Evolutionary conservation across 92 coral and sea anemone genomes (phyloP), one percentile per base, ranked within the genome.

Genomic region (Parazoanthus swiftii): DNA sequence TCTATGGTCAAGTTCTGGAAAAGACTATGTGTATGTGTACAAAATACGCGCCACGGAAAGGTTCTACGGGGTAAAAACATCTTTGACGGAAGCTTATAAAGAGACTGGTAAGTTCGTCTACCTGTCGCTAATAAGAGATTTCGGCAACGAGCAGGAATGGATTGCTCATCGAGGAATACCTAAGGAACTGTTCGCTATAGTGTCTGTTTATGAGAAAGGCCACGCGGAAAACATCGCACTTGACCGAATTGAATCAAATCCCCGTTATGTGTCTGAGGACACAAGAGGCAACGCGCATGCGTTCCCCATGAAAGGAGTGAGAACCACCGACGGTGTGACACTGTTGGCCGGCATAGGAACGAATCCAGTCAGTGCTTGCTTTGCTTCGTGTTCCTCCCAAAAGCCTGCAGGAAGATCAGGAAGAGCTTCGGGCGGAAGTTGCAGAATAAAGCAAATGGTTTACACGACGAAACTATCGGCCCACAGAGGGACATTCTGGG

Each of bases 31-130:
- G 4, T 39, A 76, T 25, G 23, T 76, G 26, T 76, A 76, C 80
- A 76, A 39, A 42, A 76, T 76, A 10, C 80, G 80, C n/a, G 80
- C 80, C n/a, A 76, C 80, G 10, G 46, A 36, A 76, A n/a, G 16
- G 20, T 76, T 76, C n/a, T 76, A 76, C 54, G 46, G 51, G 14
- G 54, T 38, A 16, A 36, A 21, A 23, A 25, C 46, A 11, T 38
- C 80, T 29, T 16, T 76, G 46, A 39, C n/a, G 26, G 42, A 76
- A 76, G 80, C 80, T 6, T 76, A 39, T 38, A 29, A 76, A 37
- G 50, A 76, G 51, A 76, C 80, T 15, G 25, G 16, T 3, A n/a
- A 76, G 2, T 8, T 16, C 14, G 6, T 36, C 3, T 76, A 39
- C 46, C 10, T 37, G 42, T 6, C 23, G 9, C 25, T 44, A 0